Base-by-base conservation (phyloP, 1,140 invertebrate genomes). In the Zaprionus davidi region DNA sequence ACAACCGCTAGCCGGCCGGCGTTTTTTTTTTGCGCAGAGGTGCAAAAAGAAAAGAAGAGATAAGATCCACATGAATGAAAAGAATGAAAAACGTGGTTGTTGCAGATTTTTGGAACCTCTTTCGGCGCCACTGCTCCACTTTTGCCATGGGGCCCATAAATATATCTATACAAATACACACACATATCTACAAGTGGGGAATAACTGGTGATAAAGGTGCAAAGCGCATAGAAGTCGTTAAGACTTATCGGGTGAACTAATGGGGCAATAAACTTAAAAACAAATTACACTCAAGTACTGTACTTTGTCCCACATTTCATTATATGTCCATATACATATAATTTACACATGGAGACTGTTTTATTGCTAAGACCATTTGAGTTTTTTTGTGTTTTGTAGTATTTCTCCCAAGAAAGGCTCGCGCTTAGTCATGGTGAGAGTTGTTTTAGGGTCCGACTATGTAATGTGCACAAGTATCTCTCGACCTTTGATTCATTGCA, bases 1-100 rank as follows among this genome's bases (percentile, higher is more conserved):
- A 63, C 41, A 51, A 49, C 62, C 60, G 70, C 41, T 63, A 70
- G 46, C 85, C 84, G 85, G 84, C 85, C 85, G 85, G 85, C 85
- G 59, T 73, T 65, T 73, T 83, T 71, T 46, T 57, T 56, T 49
- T 49, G 20, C 34, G 82, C 68, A 70, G 24, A 38, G 57, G 49
- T 79, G 80, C 76, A 65, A 76, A 60, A 83, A 63, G 56, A 65
- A 58, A 74, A 73, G 65, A 78, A 83, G 65, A 49, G 13, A 24
- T 12, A 26, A 49, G 64, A 46, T 36, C 34, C 34, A 36, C 34
- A 36, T 15, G 57, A 56, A 44, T 46, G 31, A 66, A 24, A 22
- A 49, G 56, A 49, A 66, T 15, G 22, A 63, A 70, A 88, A 87
- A 87, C 85, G 84, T 87, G 84, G 44, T 76, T 76, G 15, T 38